Percentiles rank a stretch among this genome's conserved stretches.
These are phyloP conservation scores for Lepidochrysops patricia DNA, from an alignment of 2,888 invertebrate genomes.

Conservation along the genomic window DNA sequence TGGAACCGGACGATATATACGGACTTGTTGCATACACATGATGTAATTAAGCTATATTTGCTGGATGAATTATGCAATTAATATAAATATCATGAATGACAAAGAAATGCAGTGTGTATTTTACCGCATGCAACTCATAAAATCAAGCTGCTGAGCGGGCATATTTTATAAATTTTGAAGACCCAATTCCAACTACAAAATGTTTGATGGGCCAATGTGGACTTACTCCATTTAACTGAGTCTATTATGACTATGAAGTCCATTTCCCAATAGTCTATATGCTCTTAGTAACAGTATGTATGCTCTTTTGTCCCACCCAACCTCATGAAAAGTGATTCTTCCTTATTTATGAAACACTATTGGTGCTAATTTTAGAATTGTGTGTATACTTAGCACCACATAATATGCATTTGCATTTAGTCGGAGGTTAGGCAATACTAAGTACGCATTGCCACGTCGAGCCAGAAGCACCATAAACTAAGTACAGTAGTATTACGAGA, in stretches of 20 bases:
- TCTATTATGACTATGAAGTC: too few species aligned
- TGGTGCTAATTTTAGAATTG: neutral
- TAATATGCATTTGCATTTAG: conserved; percentile 3
- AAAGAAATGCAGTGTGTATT: too few species aligned
- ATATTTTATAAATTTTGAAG: too few species aligned
- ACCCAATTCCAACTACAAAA: too few species aligned
- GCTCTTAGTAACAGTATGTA: too few species aligned
- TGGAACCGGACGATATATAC: conserved; percentile 25
- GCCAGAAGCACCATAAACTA: neutral
- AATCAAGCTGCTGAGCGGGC: too few species aligned
- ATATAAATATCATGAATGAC: too few species aligned
- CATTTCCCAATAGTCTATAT: too few species aligned
- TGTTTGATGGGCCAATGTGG: too few species aligned
- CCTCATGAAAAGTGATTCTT: neutral
- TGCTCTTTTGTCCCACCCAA: neutral
- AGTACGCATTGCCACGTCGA: neutral
- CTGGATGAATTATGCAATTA: neutral
- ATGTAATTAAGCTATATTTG: neutral
- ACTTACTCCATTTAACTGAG: too few species aligned
- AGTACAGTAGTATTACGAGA: neutral
- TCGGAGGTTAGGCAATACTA: neutral
- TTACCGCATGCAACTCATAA: too few species aligned
- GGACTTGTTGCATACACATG: neutral
- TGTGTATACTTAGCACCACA: neutral
- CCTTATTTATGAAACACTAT: neutral